Conservation (phyloP, 2,797 vertebrate species). For the Neomorphus geoffroyi region DNA sequence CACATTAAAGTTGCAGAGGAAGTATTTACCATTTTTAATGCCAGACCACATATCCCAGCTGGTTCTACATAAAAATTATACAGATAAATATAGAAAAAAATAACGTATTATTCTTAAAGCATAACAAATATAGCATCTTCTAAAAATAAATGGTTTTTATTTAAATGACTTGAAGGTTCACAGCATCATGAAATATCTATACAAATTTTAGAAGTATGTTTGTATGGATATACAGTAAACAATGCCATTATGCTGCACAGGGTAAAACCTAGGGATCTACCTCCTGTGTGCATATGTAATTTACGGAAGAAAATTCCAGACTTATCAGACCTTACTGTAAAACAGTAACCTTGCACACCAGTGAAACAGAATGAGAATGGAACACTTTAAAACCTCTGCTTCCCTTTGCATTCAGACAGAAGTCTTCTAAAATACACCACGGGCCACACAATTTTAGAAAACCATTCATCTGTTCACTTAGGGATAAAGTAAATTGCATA, state of each 20-base stretch:
- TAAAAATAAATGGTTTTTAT: neutral
- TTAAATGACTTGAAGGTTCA: neutral
- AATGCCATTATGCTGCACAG: neutral
- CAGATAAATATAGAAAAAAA: neutral
- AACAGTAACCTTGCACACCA: neutral
- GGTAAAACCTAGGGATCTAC: neutral
- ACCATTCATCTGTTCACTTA: neutral
- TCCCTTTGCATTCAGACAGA: too few species aligned
- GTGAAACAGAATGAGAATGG: neutral
- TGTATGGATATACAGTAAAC: neutral
- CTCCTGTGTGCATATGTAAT: neutral
- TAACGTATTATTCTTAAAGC: neutral
- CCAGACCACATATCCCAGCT: slow-evolving; percentile 79
- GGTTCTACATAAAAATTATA: slow-evolving; percentile 73
- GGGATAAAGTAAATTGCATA: neutral
- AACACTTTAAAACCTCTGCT: too few species aligned
- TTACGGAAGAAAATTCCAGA: neutral
- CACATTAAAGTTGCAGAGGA: slow-evolving; percentile 81
- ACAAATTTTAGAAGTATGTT: neutral
- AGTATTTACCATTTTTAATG: slow-evolving; percentile 73
- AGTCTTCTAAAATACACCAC: neutral
- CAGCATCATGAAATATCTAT: neutral
- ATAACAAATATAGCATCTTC: neutral
- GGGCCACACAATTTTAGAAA: neutral
- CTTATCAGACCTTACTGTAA: neutral